Evolutionary conservation across 2,113 vertebrate species (phyloP).

Genomic region (Micromys minutus): DNA sequence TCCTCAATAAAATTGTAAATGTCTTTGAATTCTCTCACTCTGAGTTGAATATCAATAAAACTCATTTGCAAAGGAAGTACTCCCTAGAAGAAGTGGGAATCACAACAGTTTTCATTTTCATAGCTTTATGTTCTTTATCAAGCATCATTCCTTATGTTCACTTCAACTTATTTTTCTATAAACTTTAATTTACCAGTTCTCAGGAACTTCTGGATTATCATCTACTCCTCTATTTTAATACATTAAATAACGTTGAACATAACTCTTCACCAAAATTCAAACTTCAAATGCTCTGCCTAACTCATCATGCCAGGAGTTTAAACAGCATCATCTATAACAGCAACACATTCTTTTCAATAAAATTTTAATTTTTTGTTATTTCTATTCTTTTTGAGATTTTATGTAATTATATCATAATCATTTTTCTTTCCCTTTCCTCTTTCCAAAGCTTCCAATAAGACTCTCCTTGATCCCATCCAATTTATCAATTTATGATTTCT

Average conservation of each 20-base stretch:
- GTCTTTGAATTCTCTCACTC: constrained; percentile 65
- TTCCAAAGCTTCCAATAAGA: background rate
- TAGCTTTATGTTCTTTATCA: constrained; percentile 60
- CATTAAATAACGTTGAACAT: background rate
- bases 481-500: background rate
- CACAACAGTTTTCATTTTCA: constrained; percentile 59
- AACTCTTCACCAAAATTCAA: background rate
- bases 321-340: background rate
- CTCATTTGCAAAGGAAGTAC: constrained; percentile 55
- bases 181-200: background rate
- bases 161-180: background rate
- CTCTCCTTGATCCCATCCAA: background rate
- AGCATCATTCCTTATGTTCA: constrained; percentile 10
- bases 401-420: background rate
- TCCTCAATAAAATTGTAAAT: constrained; percentile 70
- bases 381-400: background rate
- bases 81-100: constrained; percentile 43
- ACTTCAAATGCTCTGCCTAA: background rate
- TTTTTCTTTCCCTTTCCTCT: background rate
- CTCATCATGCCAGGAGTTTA: background rate
- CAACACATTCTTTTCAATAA: background rate
- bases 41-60: constrained; percentile 69
- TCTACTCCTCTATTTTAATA: background rate
- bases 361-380: background rate
- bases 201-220: background rate